phyloP scores from a whole-genome alignment of 2,888 invertebrate species.

The Neoaliturus tenellus region DNA sequence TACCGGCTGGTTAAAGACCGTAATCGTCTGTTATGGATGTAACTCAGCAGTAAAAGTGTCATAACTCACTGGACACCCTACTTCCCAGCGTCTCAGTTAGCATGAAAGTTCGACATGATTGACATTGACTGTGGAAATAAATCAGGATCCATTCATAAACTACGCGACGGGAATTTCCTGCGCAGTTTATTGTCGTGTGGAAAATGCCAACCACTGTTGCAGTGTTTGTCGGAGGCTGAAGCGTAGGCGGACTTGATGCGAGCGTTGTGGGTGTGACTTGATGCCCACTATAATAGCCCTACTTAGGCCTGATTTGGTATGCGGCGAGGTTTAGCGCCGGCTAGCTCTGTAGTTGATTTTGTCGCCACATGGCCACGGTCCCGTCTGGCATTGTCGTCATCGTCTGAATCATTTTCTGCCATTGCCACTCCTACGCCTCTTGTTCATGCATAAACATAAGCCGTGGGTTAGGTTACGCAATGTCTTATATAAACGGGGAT shows the following conservation, averaged over 20 bases:
- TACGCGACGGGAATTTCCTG: no score
- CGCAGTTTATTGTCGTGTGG: background rate
- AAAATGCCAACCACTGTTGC: background rate
- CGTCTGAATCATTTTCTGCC: background rate
- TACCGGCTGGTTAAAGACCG: background rate
- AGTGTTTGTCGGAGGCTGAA: background rate
- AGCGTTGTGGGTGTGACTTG: slow-evolving; percentile 25
- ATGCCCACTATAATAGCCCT: slow-evolving; percentile 30
- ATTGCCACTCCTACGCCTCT: background rate
- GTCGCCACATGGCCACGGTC: background rate
- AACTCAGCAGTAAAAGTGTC: background rate
- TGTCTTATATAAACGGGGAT: no score
- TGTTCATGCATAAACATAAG: no score
- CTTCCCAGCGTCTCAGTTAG: background rate
- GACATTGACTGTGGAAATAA: background rate
- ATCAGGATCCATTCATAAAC: background rate
- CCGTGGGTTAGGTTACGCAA: no score
- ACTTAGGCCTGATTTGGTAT: slow-evolving; percentile 48
- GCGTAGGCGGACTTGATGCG: background rate
- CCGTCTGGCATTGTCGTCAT: background rate
- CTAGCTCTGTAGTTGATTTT: background rate
- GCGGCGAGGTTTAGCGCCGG: slow-evolving; percentile 27
- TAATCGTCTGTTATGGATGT: background rate
- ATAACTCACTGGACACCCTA: background rate
- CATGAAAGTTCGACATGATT: background rate